Evolutionary conservation across 2,888 invertebrate genomes (phyloP).

Genomic region (Drosophila kambysellisi): DNA sequence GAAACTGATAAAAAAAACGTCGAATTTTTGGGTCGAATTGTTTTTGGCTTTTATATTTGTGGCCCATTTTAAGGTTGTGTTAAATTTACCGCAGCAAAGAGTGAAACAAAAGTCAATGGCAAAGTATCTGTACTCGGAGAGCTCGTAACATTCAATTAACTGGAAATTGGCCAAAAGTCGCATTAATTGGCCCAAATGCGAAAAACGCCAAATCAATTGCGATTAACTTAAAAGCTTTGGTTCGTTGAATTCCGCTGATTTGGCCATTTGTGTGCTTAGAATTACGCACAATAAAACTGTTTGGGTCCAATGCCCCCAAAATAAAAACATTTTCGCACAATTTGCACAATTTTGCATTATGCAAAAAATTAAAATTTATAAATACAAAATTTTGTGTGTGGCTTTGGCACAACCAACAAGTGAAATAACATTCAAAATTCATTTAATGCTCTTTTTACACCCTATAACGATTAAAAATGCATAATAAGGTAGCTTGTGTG

Average conservation of each 20-base stretch:
- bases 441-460: slow-evolving; percentile 1
- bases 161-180: slow-evolving; percentile 19
- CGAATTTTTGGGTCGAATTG: slow-evolving; percentile 34
- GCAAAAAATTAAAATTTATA: slow-evolving; percentile 2
- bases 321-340: slow-evolving; percentile 44
- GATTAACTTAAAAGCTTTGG: slow-evolving; percentile 46
- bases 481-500: background rate
- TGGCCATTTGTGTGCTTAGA: slow-evolving; percentile 41
- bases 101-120: background rate
- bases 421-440: background rate
- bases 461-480: background rate
- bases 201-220: slow-evolving; percentile 28
- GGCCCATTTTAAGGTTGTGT: slow-evolving; percentile 18
- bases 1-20: slow-evolving; percentile 52
- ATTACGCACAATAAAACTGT: slow-evolving; percentile 38
- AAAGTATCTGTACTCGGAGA: background rate
- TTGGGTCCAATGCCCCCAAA: background rate
- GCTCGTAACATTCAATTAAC: slow-evolving; percentile 39
- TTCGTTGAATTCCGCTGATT: slow-evolving; percentile 50
- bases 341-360: slow-evolving; percentile 56
- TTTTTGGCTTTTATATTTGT: background rate
- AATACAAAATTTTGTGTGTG: slow-evolving; percentile 29
- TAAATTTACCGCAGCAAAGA: slow-evolving; percentile 1
- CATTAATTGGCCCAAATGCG: slow-evolving; percentile 30
- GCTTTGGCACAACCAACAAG: slow-evolving; percentile 13